phyloP scores from a whole-genome alignment of 2,113 vertebrate species.

The Chionomys nivalis region DNA sequence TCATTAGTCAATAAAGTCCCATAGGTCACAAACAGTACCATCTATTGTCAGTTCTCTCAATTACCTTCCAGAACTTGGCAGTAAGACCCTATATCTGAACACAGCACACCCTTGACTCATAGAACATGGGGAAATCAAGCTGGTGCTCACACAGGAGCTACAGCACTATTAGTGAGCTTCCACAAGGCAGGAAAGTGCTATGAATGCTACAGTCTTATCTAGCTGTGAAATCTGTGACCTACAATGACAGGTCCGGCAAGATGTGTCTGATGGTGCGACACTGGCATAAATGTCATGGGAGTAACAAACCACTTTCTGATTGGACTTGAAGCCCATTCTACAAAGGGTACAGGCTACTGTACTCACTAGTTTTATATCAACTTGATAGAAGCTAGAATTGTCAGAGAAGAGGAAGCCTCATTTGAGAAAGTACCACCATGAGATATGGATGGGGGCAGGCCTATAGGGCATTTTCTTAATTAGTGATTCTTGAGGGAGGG shows the following conservation, averaged over 20 bases:
- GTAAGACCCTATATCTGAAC: neutral
- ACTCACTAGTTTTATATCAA: neutral
- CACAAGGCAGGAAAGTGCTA: neutral
- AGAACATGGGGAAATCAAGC: neutral
- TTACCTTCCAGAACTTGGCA: neutral
- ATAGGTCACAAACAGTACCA: neutral
- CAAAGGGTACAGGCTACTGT: neutral
- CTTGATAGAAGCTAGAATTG: neutral
- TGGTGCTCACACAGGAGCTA: neutral
- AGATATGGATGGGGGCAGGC: neutral
- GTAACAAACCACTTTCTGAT: neutral
- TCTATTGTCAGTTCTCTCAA: neutral
- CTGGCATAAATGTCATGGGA: neutral
- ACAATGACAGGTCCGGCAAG: neutral
- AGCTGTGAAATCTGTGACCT: neutral
- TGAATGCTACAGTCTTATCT: neutral
- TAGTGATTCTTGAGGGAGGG: neutral
- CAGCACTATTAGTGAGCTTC: neutral
- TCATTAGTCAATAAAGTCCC: neutral
- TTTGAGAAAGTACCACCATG: neutral
- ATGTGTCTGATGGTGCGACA: neutral
- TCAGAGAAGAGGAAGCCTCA: neutral
- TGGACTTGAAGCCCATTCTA: neutral
- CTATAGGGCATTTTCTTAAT: neutral
- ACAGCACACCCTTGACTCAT: neutral